Evolutionary conservation across 2,113 vertebrate genomes (phyloP).

Genomic region (Oncorhynchus clarkii): DNA sequence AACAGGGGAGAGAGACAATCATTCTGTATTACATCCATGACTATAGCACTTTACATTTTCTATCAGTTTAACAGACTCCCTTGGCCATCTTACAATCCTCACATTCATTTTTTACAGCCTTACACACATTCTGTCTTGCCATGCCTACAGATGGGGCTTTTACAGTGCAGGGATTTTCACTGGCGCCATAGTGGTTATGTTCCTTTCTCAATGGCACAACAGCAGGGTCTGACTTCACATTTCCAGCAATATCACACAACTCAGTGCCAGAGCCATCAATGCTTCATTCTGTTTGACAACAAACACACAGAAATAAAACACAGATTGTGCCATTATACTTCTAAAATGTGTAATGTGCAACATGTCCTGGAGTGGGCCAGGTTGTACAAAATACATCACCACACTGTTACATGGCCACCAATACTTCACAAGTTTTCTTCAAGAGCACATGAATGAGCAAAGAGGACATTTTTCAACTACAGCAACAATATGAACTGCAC

Average conservation of each 20-base stretch:
- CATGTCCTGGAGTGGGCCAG: constrained; percentile 9
- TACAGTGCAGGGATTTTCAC: constrained; percentile 51
- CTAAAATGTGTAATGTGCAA: not conserved
- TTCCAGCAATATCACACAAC: constrained; percentile 42
- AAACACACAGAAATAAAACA: constrained; percentile 11
- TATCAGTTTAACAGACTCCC: constrained; percentile 62
- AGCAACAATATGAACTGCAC: constrained; percentile 1
- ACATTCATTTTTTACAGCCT: constrained; percentile 56
- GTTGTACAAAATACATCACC: constrained; percentile 12
- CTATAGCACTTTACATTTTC: constrained; percentile 70
- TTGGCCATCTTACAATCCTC: constrained; percentile 50
- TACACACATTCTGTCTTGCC: constrained; percentile 27
- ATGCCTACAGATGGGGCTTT: constrained; percentile 54
- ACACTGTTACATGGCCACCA: not conserved
- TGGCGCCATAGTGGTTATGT: constrained; percentile 45
- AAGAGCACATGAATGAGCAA: not conserved
- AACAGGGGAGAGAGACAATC: constrained; percentile 70
- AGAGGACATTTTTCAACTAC: constrained; percentile 6
- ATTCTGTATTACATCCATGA: constrained; percentile 70
- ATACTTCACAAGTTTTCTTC: not conserved
- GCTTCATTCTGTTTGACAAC: constrained; percentile 2
- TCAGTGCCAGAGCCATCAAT: constrained; percentile 42
- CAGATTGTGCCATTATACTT: constrained; percentile 18
- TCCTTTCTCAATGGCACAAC: constrained; percentile 37
- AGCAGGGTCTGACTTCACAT: constrained; percentile 44